These are phyloP conservation scores for Hypena proboscidalis DNA, from an alignment of 2,888 invertebrate genomes.

Conservation along the genomic window DNA sequence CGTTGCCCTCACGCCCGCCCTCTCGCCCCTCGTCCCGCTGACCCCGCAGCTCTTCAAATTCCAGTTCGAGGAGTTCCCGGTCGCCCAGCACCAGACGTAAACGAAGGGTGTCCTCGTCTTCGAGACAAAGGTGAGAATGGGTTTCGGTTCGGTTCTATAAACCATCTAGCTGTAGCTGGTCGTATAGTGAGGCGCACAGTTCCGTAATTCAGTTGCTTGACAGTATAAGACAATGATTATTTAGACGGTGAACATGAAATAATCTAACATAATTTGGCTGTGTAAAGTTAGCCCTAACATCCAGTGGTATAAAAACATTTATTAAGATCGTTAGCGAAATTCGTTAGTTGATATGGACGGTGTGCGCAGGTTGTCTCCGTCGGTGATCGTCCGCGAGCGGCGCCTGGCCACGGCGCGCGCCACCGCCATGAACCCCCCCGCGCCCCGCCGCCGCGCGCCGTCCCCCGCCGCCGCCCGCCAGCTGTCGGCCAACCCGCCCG, in stretches of 20 bases:
- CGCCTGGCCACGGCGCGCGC: constrained; percentile 88
- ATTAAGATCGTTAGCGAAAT: too few species aligned
- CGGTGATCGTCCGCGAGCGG: constrained; percentile 87
- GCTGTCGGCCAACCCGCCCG: constrained; percentile 85
- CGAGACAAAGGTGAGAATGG: constrained; percentile 73
- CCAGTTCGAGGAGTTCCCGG: constrained; percentile 82
- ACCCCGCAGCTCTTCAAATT: constrained; percentile 84
- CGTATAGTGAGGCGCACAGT: too few species aligned
- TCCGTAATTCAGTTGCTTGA: too few species aligned
- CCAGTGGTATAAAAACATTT: too few species aligned
- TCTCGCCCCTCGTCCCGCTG: constrained; percentile 64
- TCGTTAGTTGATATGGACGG: not conserved
- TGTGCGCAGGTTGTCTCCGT: constrained; percentile 80
- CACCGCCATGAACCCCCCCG: constrained; percentile 91
- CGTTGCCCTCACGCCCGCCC: constrained; percentile 19
- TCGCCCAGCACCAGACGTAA: constrained; percentile 74
- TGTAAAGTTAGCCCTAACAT: too few species aligned
- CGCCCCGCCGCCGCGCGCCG: constrained; percentile 85
- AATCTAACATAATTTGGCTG: too few species aligned
- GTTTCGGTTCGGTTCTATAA: constrained; percentile 20
- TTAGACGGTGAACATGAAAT: too few species aligned
- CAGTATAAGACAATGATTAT: too few species aligned
- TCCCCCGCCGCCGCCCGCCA: constrained; percentile 78
- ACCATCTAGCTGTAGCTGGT: too few species aligned
- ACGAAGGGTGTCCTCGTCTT: constrained; percentile 75